Evolutionary conservation across 2,888 invertebrate genomes (phyloP).

Genomic region (Scaptomyza tumidula): DNA sequence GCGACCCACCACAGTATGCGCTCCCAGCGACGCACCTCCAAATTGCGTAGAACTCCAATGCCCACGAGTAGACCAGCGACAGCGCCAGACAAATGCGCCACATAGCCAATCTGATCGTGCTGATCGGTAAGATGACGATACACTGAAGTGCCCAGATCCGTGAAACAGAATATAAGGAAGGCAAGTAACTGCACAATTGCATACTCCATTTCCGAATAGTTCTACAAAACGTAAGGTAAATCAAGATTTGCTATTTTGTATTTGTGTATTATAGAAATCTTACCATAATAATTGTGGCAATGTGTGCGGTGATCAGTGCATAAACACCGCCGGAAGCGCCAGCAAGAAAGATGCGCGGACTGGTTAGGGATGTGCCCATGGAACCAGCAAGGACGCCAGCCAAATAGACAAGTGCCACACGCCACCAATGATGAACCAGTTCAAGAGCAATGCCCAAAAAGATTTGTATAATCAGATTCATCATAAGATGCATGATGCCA

Average conservation of each 20-base stretch:
- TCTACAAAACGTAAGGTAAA: slow-evolving; percentile 86
- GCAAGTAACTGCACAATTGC: slow-evolving; percentile 93
- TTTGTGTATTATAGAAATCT: slow-evolving; percentile 2
- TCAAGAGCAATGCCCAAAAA: slow-evolving; percentile 97
- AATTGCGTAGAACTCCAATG: slow-evolving; percentile 92
- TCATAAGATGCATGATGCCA: slow-evolving; percentile 93
- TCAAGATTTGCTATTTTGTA: no score
- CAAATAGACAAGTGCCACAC: slow-evolving; percentile 92
- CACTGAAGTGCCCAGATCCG: slow-evolving; percentile 95
- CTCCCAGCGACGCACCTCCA: slow-evolving; percentile 92
- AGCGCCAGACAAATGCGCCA: slow-evolving; percentile 97
- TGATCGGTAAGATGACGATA: slow-evolving; percentile 92
- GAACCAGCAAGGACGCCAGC: slow-evolving; percentile 94
- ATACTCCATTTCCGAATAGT: slow-evolving; percentile 98
- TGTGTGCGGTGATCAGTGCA: slow-evolving; percentile 95
- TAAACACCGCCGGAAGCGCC: slow-evolving; percentile 98
- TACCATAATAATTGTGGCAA: slow-evolving; percentile 94
- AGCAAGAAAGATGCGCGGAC: slow-evolving; percentile 92
- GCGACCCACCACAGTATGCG: slow-evolving; percentile 92
- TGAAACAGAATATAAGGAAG: slow-evolving; percentile 91
- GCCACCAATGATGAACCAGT: slow-evolving; percentile 98
- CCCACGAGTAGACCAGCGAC: slow-evolving; percentile 93
- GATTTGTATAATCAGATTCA: slow-evolving; percentile 96
- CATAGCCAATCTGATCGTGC: slow-evolving; percentile 94
- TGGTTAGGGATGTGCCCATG: slow-evolving; percentile 91